Evolutionary conservation across 2,888 invertebrate species (phyloP).

Genomic region (Chironomus riparius): DNA sequence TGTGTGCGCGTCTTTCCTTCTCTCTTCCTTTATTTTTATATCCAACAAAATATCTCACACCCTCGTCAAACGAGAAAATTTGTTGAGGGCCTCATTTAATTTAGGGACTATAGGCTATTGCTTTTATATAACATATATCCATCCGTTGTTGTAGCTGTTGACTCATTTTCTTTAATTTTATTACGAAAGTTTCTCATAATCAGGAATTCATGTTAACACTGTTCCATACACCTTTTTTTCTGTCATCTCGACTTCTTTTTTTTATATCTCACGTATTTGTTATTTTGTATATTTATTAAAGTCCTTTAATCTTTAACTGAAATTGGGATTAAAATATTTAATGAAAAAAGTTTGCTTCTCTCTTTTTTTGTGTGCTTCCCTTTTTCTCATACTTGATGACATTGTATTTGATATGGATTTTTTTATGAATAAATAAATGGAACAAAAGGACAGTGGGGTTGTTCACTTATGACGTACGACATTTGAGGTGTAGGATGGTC

Average conservation of each 20-base stretch:
- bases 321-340: constrained; percentile 1
- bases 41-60: not conserved
- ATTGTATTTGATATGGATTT: not conserved
- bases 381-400: no score
- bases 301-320: constrained; percentile 14
- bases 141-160: not conserved
- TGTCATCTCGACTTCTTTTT: not conserved
- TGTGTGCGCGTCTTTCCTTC: no score
- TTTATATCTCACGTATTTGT: not conserved
- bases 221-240: not conserved
- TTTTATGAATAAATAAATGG: not conserved
- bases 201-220: constrained; percentile 6
- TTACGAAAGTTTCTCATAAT: constrained; percentile 18
- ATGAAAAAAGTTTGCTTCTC: not conserved
- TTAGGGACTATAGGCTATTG: not conserved
- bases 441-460: not conserved
- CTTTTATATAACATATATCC: not conserved
- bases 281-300: not conserved
- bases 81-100: constrained; percentile 1
- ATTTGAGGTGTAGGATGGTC: no score
- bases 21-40: no score
- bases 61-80: constrained; percentile 7
- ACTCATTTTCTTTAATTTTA: constrained; percentile 14
- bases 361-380: not conserved
- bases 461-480: no score